These are phyloP conservation scores for Neolamprologus kungweensis DNA, from an alignment of 2,113 vertebrate genomes.

Conservation along the genomic window DNA sequence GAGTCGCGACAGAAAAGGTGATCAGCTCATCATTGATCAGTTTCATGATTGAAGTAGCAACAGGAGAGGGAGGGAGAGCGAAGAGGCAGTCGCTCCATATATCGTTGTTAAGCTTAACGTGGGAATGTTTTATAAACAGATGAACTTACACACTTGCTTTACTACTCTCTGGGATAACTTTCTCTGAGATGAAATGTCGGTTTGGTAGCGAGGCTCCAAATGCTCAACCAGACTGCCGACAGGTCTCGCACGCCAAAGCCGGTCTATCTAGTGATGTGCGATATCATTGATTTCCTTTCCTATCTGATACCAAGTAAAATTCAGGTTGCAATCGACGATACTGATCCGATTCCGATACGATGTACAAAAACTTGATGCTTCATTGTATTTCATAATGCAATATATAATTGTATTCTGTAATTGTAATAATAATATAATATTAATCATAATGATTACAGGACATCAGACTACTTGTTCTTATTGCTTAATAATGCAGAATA, in stretches of 20 bases:
- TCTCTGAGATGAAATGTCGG: neutral
- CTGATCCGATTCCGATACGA: neutral
- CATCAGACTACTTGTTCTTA: neutral
- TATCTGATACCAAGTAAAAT: neutral
- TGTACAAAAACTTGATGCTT: neutral
- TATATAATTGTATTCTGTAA: neutral
- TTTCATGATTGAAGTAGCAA: neutral
- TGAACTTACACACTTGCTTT: neutral
- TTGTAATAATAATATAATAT: neutral
- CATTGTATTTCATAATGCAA: neutral
- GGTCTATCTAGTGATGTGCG: neutral
- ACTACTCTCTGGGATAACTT: neutral
- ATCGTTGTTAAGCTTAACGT: neutral
- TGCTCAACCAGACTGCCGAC: neutral
- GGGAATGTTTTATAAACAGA: neutral
- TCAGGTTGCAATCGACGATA: neutral
- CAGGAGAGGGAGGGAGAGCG: neutral
- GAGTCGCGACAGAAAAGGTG: neutral
- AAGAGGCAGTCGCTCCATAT: neutral
- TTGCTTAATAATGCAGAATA: neutral
- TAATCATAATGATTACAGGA: neutral
- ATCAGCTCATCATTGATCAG: neutral
- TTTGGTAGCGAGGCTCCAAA: neutral
- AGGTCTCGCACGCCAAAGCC: neutral
- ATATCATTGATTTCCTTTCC: neutral